phyloP scores from a whole-genome alignment of 2,888 invertebrate genomes.

The Pristionchus arcanus region DNA sequence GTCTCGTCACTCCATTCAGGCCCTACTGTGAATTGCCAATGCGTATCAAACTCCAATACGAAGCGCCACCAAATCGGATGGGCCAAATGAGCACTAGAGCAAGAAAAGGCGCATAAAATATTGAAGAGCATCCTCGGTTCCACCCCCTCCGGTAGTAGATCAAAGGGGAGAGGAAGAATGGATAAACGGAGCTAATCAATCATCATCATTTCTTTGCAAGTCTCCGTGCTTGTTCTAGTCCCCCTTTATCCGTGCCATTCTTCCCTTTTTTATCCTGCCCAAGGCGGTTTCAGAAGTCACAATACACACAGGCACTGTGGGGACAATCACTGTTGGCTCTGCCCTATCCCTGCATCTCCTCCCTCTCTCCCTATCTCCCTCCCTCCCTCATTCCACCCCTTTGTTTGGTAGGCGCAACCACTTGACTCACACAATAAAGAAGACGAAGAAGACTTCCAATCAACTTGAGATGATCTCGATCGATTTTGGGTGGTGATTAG shows the following conservation, averaged over 20 bases:
- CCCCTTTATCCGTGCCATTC: not conserved
- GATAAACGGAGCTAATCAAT: slow-evolving; percentile 43
- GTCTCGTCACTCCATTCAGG: too few species aligned
- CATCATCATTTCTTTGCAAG: slow-evolving; percentile 41
- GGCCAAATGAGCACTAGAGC: too few species aligned
- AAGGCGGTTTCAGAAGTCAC: slow-evolving; percentile 41
- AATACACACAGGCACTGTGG: not conserved
- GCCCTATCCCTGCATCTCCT: not conserved
- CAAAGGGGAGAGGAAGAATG: slow-evolving; percentile 14
- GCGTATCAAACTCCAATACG: too few species aligned
- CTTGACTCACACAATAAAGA: slow-evolving; percentile 18
- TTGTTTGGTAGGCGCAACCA: slow-evolving; percentile 51
- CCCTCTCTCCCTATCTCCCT: not conserved
- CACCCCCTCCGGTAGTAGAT: slow-evolving; percentile 24
- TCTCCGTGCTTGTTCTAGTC: not conserved
- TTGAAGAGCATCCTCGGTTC: slow-evolving; percentile 32
- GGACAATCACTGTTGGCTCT: slow-evolving; percentile 34
- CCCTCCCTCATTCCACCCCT: slow-evolving; percentile 46
- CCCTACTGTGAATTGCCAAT: too few species aligned
- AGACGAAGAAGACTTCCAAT: slow-evolving; percentile 44
- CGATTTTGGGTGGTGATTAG: not conserved
- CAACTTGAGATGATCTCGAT: not conserved
- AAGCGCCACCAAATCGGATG: too few species aligned
- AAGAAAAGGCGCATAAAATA: not conserved
- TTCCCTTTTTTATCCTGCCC: slow-evolving; percentile 1